phyloP scores from a whole-genome alignment of 2,797 vertebrate species.

The Microhierax caerulescens region DNA sequence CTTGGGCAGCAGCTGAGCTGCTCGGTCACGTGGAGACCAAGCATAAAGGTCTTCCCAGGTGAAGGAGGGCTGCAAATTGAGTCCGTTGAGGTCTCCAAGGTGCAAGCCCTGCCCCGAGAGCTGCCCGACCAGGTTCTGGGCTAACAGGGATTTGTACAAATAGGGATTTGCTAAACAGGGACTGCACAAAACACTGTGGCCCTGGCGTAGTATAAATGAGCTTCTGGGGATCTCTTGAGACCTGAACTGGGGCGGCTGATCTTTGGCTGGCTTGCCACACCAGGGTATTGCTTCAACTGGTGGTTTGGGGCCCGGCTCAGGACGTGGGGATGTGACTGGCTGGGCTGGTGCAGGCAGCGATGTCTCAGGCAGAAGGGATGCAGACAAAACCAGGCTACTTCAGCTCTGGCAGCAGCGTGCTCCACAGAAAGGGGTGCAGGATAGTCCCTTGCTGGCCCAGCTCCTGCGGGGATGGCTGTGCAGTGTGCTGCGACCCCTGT shows the following conservation, averaged over 20 bases:
- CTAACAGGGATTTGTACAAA: neutral
- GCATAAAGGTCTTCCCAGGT: neutral
- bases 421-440: rapidly evolving
- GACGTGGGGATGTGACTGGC: neutral
- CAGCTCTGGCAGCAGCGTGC: neutral
- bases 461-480: neutral
- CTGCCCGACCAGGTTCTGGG: neutral
- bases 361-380: neutral
- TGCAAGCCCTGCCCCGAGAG: neutral
- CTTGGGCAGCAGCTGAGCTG: neutral
- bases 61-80: rapidly evolving
- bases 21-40: neutral
- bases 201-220: neutral
- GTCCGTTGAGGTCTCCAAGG: rapidly evolving
- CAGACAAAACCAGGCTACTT: neutral
- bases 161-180: neutral
- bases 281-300: neutral
- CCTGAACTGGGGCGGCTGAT: neutral
- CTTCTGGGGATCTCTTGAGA: neutral
- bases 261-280: neutral
- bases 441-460: neutral
- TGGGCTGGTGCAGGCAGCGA: neutral
- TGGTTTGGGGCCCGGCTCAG: constrained; percentile 17
- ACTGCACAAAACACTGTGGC: neutral
- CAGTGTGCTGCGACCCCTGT: rapidly evolving